phyloP scores from a whole-genome alignment of 2,113 vertebrate species.

The Cepphus grylle region DNA sequence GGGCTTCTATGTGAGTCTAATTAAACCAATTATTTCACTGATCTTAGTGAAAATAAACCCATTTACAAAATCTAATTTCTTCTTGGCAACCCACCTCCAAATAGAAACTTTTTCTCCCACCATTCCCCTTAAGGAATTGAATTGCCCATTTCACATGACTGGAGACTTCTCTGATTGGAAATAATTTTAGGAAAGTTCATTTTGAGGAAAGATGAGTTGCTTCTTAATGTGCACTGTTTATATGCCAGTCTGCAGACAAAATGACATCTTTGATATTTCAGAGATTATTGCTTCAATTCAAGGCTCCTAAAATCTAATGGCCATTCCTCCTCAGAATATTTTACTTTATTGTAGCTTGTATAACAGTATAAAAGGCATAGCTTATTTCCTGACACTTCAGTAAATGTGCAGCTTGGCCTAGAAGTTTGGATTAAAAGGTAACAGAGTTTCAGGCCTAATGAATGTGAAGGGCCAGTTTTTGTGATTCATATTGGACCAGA shows the following conservation, averaged over 20 bases:
- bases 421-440: neutral
- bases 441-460: neutral
- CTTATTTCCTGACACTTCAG: neutral
- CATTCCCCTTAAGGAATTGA: neutral
- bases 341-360: neutral
- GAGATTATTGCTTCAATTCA: neutral
- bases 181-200: neutral
- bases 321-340: neutral
- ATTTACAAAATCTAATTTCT: neutral
- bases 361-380: neutral
- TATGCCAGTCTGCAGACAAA: neutral
- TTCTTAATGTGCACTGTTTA: neutral
- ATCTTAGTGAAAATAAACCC: neutral
- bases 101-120: neutral
- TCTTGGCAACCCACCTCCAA: accelerated
- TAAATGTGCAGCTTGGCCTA: neutral
- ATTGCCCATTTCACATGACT: neutral
- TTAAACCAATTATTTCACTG: neutral
- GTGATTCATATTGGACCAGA: neutral
- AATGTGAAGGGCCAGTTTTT: neutral
- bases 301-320: neutral
- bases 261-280: neutral
- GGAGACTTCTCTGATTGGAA: neutral
- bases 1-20: neutral
- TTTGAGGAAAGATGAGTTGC: neutral